Conservation (phyloP, 2,113 vertebrate species). For the Apeltes quadracus region DNA sequence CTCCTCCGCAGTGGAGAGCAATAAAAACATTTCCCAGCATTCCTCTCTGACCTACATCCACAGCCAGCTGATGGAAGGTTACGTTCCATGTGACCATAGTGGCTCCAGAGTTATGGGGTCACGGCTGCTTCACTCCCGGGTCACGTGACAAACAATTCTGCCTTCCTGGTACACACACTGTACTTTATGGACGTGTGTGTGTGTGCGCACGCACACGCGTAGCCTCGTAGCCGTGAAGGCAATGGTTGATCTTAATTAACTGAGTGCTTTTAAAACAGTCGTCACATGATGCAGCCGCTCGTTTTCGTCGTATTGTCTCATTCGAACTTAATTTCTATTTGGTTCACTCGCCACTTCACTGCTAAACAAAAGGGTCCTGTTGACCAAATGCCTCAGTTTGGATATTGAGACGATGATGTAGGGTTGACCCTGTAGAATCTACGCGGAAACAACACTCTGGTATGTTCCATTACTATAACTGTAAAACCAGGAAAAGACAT, state of each 20-base stretch:
- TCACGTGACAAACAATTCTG: constrained; percentile 58
- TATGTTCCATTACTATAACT: neutral
- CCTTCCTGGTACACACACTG: constrained; percentile 13
- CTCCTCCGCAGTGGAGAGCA: no score
- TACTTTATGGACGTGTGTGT: neutral
- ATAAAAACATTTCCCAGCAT: neutral
- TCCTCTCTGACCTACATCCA: constrained; percentile 59
- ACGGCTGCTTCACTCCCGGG: constrained; percentile 39
- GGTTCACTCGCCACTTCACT: neutral
- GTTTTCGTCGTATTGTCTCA: no score
- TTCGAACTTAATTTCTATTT: neutral
- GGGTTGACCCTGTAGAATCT: no score
- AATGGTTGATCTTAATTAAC: neutral
- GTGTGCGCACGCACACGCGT: neutral
- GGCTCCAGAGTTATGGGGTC: constrained; percentile 73
- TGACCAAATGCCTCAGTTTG: neutral
- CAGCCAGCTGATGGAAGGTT: constrained; percentile 18
- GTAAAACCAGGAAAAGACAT: no score
- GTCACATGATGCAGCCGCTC: neutral
- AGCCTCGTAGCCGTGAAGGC: neutral
- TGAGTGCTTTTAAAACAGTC: neutral
- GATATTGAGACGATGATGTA: neutral
- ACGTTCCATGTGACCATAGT: constrained; percentile 51
- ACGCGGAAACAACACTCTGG: neutral
- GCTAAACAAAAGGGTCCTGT: neutral